These are phyloP conservation scores for Choloepus didactylus DNA, from an alignment of 2,797 vertebrate species.

Conservation along the genomic window DNA sequence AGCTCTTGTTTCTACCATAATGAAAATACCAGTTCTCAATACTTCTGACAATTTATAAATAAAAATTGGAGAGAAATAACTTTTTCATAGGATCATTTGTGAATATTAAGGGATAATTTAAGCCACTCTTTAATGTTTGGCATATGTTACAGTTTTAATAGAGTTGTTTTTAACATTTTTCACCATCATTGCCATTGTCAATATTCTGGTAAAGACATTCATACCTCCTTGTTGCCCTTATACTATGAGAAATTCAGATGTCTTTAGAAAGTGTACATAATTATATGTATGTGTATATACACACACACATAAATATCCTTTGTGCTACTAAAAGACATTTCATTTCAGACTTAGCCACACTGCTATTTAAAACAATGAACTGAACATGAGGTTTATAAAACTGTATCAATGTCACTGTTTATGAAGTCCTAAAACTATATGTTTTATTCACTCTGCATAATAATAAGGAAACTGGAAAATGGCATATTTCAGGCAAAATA, in stretches of 20 bases:
- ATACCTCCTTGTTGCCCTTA: not conserved
- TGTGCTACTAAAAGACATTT: not conserved
- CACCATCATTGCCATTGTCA: not conserved
- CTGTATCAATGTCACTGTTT: not conserved
- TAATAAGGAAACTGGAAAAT: not conserved
- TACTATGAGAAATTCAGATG: not conserved
- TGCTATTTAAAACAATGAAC: not conserved
- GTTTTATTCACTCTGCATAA: not conserved
- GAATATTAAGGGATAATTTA: not conserved
- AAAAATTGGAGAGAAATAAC: conserved; percentile 5
- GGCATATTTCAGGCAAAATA: not conserved
- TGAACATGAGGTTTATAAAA: not conserved
- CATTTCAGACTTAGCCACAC: not conserved
- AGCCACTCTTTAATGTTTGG: not conserved
- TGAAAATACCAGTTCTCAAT: not conserved
- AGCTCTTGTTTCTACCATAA: not conserved
- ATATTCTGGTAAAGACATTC: not conserved
- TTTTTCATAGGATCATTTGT: not conserved
- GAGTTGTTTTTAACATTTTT: not conserved
- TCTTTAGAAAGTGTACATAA: not conserved
- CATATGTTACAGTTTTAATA: not conserved
- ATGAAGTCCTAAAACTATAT: not conserved
- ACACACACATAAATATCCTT: not conserved
- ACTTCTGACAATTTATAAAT: not conserved
- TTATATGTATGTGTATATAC: not conserved